Conservation (phyloP, 1,140 invertebrate species). For the Sipha flava region DNA sequence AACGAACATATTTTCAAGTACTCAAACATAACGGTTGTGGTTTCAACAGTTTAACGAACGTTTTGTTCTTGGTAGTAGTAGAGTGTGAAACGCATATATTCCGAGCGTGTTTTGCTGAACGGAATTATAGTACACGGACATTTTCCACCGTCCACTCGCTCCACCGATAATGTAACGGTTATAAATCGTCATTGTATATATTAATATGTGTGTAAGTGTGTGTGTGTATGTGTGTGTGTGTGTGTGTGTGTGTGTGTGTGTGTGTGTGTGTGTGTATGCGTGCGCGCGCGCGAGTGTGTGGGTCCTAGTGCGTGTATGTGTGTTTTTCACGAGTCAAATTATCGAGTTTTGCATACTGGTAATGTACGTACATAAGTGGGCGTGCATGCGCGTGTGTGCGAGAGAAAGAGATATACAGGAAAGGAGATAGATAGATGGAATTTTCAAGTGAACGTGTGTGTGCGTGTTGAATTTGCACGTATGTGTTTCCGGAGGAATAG, state of each 20-base stretch:
- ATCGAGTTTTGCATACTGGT: constrained; percentile 11
- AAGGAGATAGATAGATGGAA: neutral
- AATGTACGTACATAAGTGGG: too few relatives aligned
- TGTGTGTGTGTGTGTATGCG: neutral
- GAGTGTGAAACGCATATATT: too few relatives aligned
- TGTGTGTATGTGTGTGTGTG: neutral
- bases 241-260: neutral
- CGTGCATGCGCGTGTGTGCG: too few relatives aligned
- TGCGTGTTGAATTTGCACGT: too few relatives aligned
- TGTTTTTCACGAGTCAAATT: constrained; percentile 20
- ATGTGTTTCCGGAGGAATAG: neutral
- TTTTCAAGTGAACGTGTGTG: neutral
- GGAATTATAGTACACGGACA: neutral
- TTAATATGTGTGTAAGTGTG: neutral
- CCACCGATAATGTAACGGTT: neutral
- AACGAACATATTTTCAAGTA: too few relatives aligned
- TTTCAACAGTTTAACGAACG: too few relatives aligned
- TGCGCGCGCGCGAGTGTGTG: neutral
- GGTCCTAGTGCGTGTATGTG: neutral
- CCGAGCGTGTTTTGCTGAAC: neutral
- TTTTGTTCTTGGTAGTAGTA: neutral
- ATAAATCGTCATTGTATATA: neutral
- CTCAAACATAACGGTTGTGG: too few relatives aligned
- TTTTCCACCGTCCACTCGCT: neutral
- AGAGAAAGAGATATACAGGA: too few relatives aligned